phyloP scores from a whole-genome alignment of 2,888 invertebrate genomes.

The Cataglyphis rosenhaueri region DNA sequence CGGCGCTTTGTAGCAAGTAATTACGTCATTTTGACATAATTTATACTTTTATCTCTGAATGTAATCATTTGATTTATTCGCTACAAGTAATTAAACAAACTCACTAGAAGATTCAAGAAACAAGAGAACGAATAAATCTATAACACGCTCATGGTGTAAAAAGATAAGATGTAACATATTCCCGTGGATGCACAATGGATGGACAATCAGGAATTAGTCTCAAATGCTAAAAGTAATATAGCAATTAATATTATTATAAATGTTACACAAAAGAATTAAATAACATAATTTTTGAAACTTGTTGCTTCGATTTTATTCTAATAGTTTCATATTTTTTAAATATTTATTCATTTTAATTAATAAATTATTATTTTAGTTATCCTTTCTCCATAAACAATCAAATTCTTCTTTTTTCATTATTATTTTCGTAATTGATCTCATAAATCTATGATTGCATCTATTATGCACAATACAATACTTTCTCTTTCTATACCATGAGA shows the following conservation, averaged over 20 bases:
- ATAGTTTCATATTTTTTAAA: background rate
- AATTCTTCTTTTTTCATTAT: background rate
- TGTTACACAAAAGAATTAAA: background rate
- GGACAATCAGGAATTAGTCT: conserved; percentile 6
- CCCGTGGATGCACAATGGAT: background rate
- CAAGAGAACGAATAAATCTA: background rate
- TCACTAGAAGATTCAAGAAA: background rate
- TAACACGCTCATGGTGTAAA: background rate
- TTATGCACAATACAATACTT: background rate
- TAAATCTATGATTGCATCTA: background rate
- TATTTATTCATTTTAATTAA: background rate
- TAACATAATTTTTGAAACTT: background rate
- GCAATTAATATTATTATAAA: background rate
- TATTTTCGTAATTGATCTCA: background rate
- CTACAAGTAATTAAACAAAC: background rate
- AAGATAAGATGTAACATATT: background rate
- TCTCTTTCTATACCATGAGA: background rate
- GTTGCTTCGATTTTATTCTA: background rate
- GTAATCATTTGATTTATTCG: background rate
- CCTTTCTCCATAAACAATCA: background rate
- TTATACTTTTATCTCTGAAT: background rate
- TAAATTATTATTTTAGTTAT: conserved; percentile 17
- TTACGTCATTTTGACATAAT: background rate
- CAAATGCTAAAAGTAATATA: conserved; percentile 2
- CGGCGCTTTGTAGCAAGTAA: background rate